These are phyloP conservation scores for Phenacoccus solenopsis DNA, from an alignment of 1,140 invertebrate genomes.

Conservation along the genomic window DNA sequence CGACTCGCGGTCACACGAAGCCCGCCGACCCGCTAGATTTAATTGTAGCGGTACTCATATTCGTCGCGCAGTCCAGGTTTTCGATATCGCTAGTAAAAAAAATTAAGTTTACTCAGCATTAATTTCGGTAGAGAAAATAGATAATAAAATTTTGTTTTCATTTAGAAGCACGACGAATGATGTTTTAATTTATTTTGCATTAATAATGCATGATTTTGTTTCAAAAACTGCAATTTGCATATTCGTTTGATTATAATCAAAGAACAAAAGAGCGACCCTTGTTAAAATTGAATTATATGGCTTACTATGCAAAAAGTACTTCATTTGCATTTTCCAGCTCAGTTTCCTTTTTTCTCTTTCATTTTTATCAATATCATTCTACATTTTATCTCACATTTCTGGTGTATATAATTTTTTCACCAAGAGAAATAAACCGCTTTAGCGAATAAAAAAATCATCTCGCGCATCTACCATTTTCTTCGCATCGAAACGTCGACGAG, in stretches of 20 bases:
- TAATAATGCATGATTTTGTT: conserved; percentile 13
- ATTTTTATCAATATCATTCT: conserved; percentile 5
- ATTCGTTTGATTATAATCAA: conserved; percentile 12
- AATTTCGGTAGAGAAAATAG: not conserved
- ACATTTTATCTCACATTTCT: not conserved
- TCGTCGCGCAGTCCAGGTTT: no score
- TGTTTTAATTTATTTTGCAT: conserved; percentile 15
- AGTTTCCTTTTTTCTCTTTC: conserved; percentile 7
- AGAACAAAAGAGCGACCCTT: conserved; percentile 13
- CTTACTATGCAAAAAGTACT: conserved; percentile 8
- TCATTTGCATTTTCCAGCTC: conserved; percentile 1
- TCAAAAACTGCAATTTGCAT: conserved; percentile 11
- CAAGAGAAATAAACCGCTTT: not conserved
- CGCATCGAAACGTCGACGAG: not conserved
- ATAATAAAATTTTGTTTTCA: conserved; percentile 11
- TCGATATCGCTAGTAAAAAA: no score
- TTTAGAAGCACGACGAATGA: not conserved
- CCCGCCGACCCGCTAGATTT: no score
- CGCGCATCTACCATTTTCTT: not conserved
- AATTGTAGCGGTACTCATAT: no score
- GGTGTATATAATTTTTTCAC: not conserved
- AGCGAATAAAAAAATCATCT: not conserved
- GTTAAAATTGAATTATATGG: conserved; percentile 10
- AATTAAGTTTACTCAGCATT: not conserved
- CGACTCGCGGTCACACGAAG: no score